Conservation (phyloP, 2,113 vertebrate genomes). For the Riparia riparia region DNA sequence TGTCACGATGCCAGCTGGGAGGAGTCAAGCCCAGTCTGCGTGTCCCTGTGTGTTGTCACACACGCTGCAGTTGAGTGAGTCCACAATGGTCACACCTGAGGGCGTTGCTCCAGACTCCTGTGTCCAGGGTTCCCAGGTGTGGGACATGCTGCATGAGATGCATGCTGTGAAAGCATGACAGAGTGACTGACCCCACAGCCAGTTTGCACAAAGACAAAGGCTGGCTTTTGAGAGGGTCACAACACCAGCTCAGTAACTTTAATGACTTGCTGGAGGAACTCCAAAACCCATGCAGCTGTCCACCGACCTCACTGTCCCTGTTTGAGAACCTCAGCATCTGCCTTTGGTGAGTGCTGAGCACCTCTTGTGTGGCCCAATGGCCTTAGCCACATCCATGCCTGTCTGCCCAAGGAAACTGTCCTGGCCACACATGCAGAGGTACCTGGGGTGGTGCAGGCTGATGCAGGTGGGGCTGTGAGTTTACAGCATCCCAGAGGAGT, state of each 20-base stretch:
- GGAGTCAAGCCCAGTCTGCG: not conserved
- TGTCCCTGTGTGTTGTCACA: not conserved
- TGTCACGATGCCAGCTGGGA: not conserved
- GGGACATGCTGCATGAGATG: accelerated
- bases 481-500: not conserved
- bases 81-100: not conserved
- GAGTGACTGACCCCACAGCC: not conserved
- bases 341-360: not conserved
- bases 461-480: not conserved
- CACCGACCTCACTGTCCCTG: not conserved
- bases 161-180: not conserved
- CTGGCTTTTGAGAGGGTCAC: not conserved
- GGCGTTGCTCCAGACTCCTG: not conserved
- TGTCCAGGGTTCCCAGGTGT: not conserved
- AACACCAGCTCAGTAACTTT: not conserved
- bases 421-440: not conserved
- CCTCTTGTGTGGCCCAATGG: accelerated
- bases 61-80: not conserved
- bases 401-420: too few relatives aligned
- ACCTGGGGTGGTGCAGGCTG: not conserved
- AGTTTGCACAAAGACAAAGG: not conserved
- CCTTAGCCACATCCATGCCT: not conserved
- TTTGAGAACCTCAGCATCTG: not conserved
- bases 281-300: not conserved
- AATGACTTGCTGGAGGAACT: not conserved